Conservation (phyloP, 2,888 invertebrate genomes). For the Shargacucullia verbasci region DNA sequence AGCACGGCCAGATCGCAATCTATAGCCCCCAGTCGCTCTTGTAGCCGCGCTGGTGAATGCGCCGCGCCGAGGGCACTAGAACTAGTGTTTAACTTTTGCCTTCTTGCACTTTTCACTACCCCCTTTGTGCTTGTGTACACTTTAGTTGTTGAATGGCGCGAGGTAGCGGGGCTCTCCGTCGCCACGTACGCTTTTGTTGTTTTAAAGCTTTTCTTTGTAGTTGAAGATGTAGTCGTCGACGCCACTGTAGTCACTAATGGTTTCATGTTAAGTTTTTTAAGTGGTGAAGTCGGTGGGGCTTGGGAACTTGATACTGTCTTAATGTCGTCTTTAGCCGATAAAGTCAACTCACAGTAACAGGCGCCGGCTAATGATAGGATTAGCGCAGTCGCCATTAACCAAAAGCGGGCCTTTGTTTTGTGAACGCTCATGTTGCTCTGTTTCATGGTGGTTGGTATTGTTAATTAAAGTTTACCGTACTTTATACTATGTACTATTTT, state of each 20-base stretch:
- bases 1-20: constrained; percentile 91
- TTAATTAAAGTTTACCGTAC: constrained; percentile 9
- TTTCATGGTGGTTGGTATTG: constrained; percentile 41
- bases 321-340: constrained; percentile 67
- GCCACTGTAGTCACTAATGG: constrained; percentile 74
- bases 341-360: constrained; percentile 68
- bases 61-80: constrained; percentile 73
- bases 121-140: constrained; percentile 78
- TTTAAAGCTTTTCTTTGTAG: constrained; percentile 78
- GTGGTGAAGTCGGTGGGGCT: constrained; percentile 63
- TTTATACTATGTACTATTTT: constrained; percentile 18
- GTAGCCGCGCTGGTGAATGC: constrained; percentile 86
- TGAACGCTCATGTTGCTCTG: constrained; percentile 55
- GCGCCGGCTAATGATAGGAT: constrained; percentile 73
- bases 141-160: constrained; percentile 74
- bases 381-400: constrained; percentile 69
- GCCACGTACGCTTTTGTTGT: constrained; percentile 76
- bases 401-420: constrained; percentile 58
- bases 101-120: constrained; percentile 80
- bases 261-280: constrained; percentile 67
- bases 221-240: constrained; percentile 72
- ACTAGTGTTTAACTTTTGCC: constrained; percentile 81
- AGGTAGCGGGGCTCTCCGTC: constrained; percentile 72
- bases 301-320: constrained; percentile 71
- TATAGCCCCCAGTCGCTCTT: constrained; percentile 90